These are phyloP conservation scores for Columba livia DNA, from an alignment of 2,113 vertebrate genomes.

Conservation along the genomic window DNA sequence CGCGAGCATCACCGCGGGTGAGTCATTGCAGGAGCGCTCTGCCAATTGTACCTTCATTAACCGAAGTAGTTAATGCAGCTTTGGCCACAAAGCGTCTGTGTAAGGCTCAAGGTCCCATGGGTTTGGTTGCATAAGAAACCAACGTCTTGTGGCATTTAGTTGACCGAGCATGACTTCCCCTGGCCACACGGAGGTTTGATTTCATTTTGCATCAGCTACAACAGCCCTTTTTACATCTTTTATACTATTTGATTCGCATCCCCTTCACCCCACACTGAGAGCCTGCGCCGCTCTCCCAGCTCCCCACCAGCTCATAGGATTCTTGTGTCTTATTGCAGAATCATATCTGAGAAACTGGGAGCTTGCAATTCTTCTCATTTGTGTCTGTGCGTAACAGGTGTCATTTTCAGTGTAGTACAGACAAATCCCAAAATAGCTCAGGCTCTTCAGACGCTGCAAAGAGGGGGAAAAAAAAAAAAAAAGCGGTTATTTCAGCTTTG, in stretches of 20 bases:
- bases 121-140: slow-evolving; percentile 23
- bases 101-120: neutral
- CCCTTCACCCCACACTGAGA: neutral
- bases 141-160: neutral
- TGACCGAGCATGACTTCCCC: slow-evolving; percentile 10
- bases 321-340: neutral
- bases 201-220: slow-evolving; percentile 34
- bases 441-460: slow-evolving; percentile 51
- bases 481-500: slow-evolving; percentile 60
- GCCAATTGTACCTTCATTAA: neutral
- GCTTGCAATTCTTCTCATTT: slow-evolving; percentile 34
- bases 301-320: neutral
- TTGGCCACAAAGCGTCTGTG: neutral
- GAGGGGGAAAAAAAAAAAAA: slow-evolving; percentile 4
- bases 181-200: slow-evolving; percentile 8
- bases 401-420: slow-evolving; percentile 71
- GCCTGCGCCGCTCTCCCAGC: neutral
- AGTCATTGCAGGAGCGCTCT: neutral
- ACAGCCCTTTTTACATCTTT: neutral
- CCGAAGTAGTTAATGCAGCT: slow-evolving; percentile 36
- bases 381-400: slow-evolving; percentile 67
- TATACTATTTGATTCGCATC: accelerated
- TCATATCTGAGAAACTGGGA: neutral
- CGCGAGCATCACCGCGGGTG: neutral
- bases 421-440: slow-evolving; percentile 71